phyloP scores from a whole-genome alignment of 2,797 vertebrate genomes.

The Babyrousa celebensis region DNA sequence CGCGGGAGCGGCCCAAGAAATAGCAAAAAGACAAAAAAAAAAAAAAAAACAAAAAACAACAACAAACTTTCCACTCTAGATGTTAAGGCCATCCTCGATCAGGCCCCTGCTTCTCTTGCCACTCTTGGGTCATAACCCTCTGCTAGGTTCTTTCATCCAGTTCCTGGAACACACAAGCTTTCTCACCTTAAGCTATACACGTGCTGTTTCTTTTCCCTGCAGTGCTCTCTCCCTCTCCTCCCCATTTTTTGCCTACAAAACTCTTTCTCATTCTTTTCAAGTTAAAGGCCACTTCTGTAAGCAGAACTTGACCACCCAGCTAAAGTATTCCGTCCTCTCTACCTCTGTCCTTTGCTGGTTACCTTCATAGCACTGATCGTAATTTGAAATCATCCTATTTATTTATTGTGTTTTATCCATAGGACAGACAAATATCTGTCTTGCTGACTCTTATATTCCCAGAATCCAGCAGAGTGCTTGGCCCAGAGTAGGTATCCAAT shows the following conservation, averaged over 20 bases:
- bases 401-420: neutral
- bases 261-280: neutral
- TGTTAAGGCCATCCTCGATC: neutral
- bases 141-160: neutral
- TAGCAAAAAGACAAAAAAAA: no score
- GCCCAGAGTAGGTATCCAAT: neutral
- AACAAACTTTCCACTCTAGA: neutral
- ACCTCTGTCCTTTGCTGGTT: neutral
- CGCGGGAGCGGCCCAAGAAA: no score
- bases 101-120: neutral
- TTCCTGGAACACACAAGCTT: neutral
- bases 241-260: neutral
- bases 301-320: neutral
- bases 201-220: neutral
- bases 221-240: neutral
- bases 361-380: neutral
- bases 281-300: neutral
- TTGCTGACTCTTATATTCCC: neutral
- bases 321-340: neutral
- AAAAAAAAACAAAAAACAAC: no score
- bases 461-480: neutral
- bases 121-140: neutral
- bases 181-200: neutral
- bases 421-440: neutral
- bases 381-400: neutral